Base-by-base conservation (phyloP, 1,140 invertebrate species). In the Goniozus legneri region DNA sequence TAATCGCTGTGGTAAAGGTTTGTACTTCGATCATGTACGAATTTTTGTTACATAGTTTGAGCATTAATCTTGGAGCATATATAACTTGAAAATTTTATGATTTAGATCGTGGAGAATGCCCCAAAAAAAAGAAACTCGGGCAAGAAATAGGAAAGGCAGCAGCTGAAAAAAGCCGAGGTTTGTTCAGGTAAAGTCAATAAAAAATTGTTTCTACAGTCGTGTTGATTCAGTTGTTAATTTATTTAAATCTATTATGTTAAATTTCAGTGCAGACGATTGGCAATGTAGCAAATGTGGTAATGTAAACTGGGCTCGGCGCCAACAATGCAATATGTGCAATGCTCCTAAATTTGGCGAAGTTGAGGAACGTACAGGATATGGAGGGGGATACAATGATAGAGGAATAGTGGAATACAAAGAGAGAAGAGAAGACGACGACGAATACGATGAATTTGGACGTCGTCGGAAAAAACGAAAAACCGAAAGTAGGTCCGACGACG, bases 281-380 rank as follows among this genome's bases (percentile, higher is more conserved):
- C 92, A 97, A 67, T 99, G 97, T 72, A 95, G 90, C 73, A 97
- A 97, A 72, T 99, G 97, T 78, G 95, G 94, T 1, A 99, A 99
- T 76, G 96, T 99, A 2, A 99, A 99, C 71, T 99, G 97, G 97
- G 96, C 96, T 10, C 80, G 97, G 47, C 80, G 97, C 34, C 87
- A 89, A 60, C 92, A 91, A 39, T 99, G 97, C 73, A 99, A 99
- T 73, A 92, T 99, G 80, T 99, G 97, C 75, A 98, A 98, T 79
- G 91, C 95, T 2, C 94, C 95, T 2, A 98, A 98, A 76, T 92
- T 93, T 73, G 89, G 89, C 2, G 93, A 96, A 75, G 84, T 94
- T 35, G 88, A 91, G 71, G 85, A 86, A 44, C 77, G 87, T 47
- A 85, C 83, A 49, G 88, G 88, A 15, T 90, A 90, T 54, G 88